phyloP scores from a whole-genome alignment of 1,140 invertebrate genomes.

The Camponotus floridanus region DNA sequence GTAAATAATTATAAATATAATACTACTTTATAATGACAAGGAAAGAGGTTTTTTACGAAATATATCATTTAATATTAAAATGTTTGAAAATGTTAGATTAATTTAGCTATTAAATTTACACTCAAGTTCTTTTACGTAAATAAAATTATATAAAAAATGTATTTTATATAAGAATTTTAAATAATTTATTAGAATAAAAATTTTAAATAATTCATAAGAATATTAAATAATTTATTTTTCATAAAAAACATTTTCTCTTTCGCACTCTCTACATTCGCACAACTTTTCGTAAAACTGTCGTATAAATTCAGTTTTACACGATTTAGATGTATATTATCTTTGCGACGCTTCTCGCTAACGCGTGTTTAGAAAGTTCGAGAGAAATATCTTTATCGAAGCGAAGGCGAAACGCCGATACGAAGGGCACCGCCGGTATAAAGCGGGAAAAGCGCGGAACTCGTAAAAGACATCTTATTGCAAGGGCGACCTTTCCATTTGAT shows the following conservation, averaged over 20 bases:
- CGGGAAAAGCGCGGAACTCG: constrained; percentile 10
- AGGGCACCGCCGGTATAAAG: constrained; percentile 29
- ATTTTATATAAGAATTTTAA: background rate
- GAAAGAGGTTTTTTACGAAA: background rate
- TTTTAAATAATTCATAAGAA: no score
- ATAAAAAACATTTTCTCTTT: background rate
- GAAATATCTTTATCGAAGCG: constrained; percentile 14
- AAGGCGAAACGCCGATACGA: constrained; percentile 30
- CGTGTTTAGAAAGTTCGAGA: constrained; percentile 24
- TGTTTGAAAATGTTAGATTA: no score
- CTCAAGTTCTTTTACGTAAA: background rate
- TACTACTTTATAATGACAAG: background rate
- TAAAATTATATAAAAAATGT: background rate
- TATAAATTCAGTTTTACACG: background rate
- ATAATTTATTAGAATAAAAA: no score
- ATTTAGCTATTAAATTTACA: no score
- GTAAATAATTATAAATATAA: background rate
- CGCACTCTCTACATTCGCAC: background rate
- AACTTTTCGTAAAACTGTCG: background rate
- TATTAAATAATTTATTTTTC: background rate
- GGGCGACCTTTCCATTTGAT: constrained; percentile 62
- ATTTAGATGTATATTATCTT: constrained; percentile 8
- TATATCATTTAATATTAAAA: constrained; percentile 1
- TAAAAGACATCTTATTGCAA: constrained; percentile 57
- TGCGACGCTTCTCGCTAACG: background rate